Conservation (phyloP, 2,888 invertebrate species). For the Conomelus anceps region DNA sequence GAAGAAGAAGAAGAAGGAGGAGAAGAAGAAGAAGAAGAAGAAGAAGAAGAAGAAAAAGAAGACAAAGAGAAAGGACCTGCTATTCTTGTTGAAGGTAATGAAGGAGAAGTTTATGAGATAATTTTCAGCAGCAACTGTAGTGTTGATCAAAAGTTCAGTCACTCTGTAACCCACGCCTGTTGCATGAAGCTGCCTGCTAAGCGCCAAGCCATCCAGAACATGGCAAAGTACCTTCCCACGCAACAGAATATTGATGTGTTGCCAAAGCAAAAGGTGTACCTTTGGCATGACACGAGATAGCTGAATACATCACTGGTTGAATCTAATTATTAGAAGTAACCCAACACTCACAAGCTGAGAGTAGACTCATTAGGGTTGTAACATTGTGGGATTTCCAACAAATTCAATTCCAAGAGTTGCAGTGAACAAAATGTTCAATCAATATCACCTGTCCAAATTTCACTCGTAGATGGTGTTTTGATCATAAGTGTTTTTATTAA, state of each 20-base stretch:
- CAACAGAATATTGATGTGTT: not conserved
- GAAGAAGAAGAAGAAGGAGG: not conserved
- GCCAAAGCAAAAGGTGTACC: not conserved
- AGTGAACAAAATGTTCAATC: no score
- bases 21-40: not conserved
- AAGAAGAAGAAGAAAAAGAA: not conserved
- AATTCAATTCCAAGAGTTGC: no score
- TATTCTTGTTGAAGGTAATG: not conserved
- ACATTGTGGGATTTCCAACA: no score
- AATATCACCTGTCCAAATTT: no score
- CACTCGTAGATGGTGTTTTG: no score
- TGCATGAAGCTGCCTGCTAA: not conserved
- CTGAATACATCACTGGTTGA: not conserved
- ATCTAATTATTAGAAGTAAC: not conserved
- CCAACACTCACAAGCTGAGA: not conserved
- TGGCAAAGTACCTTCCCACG: not conserved
- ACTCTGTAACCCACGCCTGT: not conserved
- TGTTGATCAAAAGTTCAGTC: not conserved
- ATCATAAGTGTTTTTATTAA: no score
- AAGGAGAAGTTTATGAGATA: not conserved
- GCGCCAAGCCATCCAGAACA: not conserved
- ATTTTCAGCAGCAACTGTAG: not conserved
- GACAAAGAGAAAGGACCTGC: not conserved
- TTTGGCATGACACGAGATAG: not conserved
- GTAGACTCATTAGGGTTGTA: not conserved